Base-by-base conservation (phyloP, 2,797 vertebrate genomes). In the Gallirallus australis region DNA sequence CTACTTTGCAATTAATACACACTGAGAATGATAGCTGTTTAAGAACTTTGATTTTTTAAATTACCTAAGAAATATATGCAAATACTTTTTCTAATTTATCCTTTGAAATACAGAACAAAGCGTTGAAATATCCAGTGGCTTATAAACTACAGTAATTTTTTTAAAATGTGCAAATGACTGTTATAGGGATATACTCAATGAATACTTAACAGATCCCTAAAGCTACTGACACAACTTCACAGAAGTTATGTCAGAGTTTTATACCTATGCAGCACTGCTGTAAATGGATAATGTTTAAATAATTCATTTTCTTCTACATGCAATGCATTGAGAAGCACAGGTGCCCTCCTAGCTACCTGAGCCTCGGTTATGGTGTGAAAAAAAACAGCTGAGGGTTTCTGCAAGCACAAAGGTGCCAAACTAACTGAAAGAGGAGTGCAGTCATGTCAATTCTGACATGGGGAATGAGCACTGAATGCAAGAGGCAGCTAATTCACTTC, bases 281-380 rank as follows among this genome's bases (percentile, higher is more conserved):
- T 48, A 93, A 89, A 96, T 92, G 63, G 80, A 63, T 76, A 30
- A 65, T 35, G 25, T 95, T 76, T 95, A 73, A 96, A 92, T 93
- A 86, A 93, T 94, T 89, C 3, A 93, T 90, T 86, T 82, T 6
- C 35, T 86, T 92, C 81, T 70, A 40, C 54, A 76, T 40, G 70
- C 59, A 79, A 48, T 33, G 14, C 70, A 56, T 82, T 72, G 92
- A 83, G 39, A 84, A 76, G 47, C 1, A 4, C 6, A 72, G 42
- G 39, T 82, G 33, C 31, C 56, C 42, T 85, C 23, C 64, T 47
- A 37, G 28, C 53, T 91, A 42, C 50, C n/a, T 37, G 13, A 71
- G 25, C 30, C 54, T 93, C 47, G 52, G 35, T 61, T 89, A 70
- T 2, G 15, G 16, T 35, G 15, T 61, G 35, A 54, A 88, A 85